A percentile compares a stretch with the other conserved stretches of the same genome.
These are phyloP conservation scores for Lepidochrysops patricia DNA, from an alignment of 2,888 invertebrate species.

Conservation along the genomic window DNA sequence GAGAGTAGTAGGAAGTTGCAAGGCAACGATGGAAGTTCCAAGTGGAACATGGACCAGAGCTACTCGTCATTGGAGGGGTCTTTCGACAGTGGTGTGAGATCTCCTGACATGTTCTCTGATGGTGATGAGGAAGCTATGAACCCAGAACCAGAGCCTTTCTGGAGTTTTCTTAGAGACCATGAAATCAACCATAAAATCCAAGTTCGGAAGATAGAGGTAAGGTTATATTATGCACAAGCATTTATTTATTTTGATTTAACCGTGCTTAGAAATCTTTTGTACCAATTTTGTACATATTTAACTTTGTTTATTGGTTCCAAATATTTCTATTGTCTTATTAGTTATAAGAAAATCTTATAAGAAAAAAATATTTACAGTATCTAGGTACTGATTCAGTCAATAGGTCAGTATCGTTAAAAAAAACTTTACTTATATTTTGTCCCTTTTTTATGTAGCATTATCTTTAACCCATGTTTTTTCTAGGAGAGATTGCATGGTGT, in stretches of 20 bases:
- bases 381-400: too few species aligned
- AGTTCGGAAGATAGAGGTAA: constrained; percentile 57
- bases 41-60: constrained; percentile 60
- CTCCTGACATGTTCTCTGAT: constrained; percentile 81
- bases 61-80: constrained; percentile 61
- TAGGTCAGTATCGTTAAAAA: too few species aligned
- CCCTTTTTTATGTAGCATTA: too few species aligned
- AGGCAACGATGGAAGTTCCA: constrained; percentile 35
- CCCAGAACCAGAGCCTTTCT: constrained; percentile 42
- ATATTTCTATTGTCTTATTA: too few species aligned
- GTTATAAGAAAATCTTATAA: too few species aligned
- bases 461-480: neutral
- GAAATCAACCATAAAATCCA: constrained; percentile 55
- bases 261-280: too few species aligned
- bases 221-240: too few species aligned
- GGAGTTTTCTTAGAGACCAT: constrained; percentile 53
- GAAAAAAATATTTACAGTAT: too few species aligned
- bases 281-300: too few species aligned
- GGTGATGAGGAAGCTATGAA: constrained; percentile 54
- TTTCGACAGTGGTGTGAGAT: constrained; percentile 66
- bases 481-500: constrained; percentile 79
- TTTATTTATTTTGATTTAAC: too few species aligned
- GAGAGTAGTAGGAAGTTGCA: constrained; percentile 35
- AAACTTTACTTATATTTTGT: too few species aligned
- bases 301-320: too few species aligned